These are phyloP conservation scores for Caenorhabditis japonica DNA, from an alignment of 2,888 invertebrate genomes.

Conservation along the genomic window DNA sequence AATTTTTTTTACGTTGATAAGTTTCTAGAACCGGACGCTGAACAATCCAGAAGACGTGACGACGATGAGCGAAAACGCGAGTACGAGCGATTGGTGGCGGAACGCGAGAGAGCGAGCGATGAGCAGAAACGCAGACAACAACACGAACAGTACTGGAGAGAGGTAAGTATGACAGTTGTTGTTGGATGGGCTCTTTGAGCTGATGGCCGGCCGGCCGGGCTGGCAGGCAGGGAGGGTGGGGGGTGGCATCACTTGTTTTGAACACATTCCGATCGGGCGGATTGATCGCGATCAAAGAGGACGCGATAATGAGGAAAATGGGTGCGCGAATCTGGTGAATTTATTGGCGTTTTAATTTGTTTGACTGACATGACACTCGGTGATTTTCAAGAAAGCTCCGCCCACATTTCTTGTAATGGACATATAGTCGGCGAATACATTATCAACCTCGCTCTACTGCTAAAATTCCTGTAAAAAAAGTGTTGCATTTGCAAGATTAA, in stretches of 20 bases:
- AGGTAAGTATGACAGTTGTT: conserved; percentile 19
- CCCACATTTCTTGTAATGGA: too few relatives aligned
- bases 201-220: too few relatives aligned
- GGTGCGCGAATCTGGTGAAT: conserved; percentile 3
- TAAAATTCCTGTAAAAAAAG: too few relatives aligned
- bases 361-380: too few relatives aligned
- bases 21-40: conserved; percentile 27
- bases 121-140: conserved; percentile 50
- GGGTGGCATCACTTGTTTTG: conserved; percentile 34
- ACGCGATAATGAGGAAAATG: conserved; percentile 26
- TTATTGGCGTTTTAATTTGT: conserved; percentile 12
- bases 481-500: too few relatives aligned
- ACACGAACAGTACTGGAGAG: conserved; percentile 50
- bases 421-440: too few relatives aligned
- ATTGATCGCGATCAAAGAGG: conserved; percentile 15
- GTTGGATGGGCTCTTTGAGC: too few relatives aligned
- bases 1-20: too few relatives aligned
- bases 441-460: too few relatives aligned
- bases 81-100: conserved; percentile 43
- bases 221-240: conserved; percentile 9
- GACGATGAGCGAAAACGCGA: conserved; percentile 40
- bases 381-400: too few relatives aligned
- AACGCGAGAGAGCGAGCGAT: conserved; percentile 33
- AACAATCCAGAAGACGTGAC: conserved; percentile 33
- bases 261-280: too few relatives aligned